phyloP scores from a whole-genome alignment of 2,797 vertebrate genomes.

The Eulemur albifrons region DNA sequence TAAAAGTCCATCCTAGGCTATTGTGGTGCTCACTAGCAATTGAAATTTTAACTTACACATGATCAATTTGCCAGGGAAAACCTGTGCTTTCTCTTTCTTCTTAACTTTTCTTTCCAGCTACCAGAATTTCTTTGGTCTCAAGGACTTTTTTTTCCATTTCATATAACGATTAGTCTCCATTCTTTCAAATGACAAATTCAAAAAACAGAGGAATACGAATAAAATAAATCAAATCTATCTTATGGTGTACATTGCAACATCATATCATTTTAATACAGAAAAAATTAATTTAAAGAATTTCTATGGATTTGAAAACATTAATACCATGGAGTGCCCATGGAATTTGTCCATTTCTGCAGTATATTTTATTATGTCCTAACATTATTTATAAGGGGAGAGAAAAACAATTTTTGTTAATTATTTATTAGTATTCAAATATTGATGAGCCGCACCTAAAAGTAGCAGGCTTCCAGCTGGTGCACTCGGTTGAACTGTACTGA shows the following conservation, averaged over 20 bases:
- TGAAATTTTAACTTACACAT: neutral
- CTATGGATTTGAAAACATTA: neutral
- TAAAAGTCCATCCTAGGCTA: neutral
- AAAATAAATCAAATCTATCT: neutral
- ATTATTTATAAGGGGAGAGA: constrained; percentile 72
- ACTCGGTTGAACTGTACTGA: constrained; percentile 36
- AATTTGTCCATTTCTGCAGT: constrained; percentile 51
- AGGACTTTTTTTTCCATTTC: neutral
- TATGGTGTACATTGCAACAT: neutral
- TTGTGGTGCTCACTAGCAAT: neutral
- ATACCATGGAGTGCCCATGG: neutral
- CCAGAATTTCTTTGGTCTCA: neutral
- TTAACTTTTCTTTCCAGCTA: neutral
- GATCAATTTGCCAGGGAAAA: neutral
- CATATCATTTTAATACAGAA: neutral
- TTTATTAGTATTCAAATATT: constrained; percentile 82
- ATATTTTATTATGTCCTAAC: constrained; percentile 65
- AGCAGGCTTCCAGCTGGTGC: constrained; percentile 68
- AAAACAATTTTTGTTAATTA: constrained; percentile 80
- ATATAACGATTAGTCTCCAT: neutral
- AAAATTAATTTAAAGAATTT: neutral
- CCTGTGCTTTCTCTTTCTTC: neutral
- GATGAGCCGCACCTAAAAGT: constrained; percentile 78
- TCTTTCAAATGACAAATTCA: neutral
- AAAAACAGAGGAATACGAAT: neutral